Evolutionary conservation across 2,797 vertebrate genomes (phyloP).

Genomic region (Leuciscus waleckii): DNA sequence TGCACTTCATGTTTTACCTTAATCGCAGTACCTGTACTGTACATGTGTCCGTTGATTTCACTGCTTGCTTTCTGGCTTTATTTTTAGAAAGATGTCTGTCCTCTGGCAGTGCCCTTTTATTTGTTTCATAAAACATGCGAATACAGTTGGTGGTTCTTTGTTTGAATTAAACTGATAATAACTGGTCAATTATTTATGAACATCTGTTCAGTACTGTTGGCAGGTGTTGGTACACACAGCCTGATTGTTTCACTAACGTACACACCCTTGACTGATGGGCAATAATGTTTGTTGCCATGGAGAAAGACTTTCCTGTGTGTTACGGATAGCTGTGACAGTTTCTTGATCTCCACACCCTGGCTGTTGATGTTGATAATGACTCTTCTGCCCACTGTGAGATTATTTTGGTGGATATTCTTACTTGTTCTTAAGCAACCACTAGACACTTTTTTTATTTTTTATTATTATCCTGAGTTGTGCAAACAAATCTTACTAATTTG

Average conservation of each 20-base stretch:
- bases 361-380: neutral
- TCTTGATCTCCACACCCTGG: neutral
- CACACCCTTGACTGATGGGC: slow-evolving; percentile 3
- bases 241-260: neutral
- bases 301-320: slow-evolving; percentile 26
- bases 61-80: neutral
- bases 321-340: neutral
- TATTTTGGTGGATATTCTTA: neutral
- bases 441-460: neutral
- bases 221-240: neutral
- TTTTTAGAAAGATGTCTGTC: neutral
- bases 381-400: neutral
- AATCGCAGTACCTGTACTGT: neutral
- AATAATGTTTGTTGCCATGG: slow-evolving; percentile 24
- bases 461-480: neutral
- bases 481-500: neutral
- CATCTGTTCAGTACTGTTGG: slow-evolving; percentile 6
- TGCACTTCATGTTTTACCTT: neutral
- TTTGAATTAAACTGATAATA: slow-evolving; percentile 1
- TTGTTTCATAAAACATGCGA: slow-evolving; percentile 14
- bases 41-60: neutral
- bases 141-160: neutral
- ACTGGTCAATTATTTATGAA: neutral
- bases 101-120: slow-evolving; percentile 38
- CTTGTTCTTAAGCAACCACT: neutral